These are phyloP conservation scores for rabbit (Oryctolagus cuniculus) DNA, from an alignment of 2,113 vertebrate species.

Conservation along the genomic window DNA sequence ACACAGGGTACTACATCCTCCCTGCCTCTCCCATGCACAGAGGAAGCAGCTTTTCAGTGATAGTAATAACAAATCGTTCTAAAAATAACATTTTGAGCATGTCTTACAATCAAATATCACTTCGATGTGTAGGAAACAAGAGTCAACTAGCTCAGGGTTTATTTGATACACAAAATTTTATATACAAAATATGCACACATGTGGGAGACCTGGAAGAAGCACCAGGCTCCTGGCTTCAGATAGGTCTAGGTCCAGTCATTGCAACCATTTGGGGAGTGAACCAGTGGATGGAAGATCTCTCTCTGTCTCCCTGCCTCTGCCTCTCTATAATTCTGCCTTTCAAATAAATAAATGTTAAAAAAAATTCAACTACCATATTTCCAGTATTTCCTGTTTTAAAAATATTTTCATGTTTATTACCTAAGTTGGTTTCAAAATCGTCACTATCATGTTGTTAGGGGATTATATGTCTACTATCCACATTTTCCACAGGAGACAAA, in stretches of 20 bases:
- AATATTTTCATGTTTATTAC: slow-evolving; percentile 8
- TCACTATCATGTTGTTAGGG: neutral
- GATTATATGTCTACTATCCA: neutral
- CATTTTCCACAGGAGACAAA: neutral
- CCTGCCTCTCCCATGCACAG: neutral
- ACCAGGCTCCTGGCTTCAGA: too few species aligned
- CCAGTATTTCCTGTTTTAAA: slow-evolving; percentile 15
- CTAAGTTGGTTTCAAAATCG: neutral
- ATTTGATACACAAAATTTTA: slow-evolving; percentile 50
- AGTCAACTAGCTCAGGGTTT: neutral
- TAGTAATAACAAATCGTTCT: neutral
- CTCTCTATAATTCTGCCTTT: too few species aligned
- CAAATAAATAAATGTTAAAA: too few species aligned
- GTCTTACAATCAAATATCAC: neutral
- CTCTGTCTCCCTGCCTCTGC: too few species aligned
- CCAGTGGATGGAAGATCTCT: too few species aligned
- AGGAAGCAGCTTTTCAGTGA: neutral
- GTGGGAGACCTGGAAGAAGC: too few species aligned
- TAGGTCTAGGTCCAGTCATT: too few species aligned
- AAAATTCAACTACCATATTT: neutral
- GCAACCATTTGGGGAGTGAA: too few species aligned
- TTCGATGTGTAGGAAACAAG: slow-evolving; percentile 18
- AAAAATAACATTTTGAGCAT: neutral
- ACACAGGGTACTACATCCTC: neutral
- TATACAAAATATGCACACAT: too few species aligned